Percentiles rank a stretch among this genome's conserved stretches.
These are phyloP conservation scores for Nesogale talazaci DNA, from an alignment of 2,113 vertebrate genomes.

Conservation along the genomic window DNA sequence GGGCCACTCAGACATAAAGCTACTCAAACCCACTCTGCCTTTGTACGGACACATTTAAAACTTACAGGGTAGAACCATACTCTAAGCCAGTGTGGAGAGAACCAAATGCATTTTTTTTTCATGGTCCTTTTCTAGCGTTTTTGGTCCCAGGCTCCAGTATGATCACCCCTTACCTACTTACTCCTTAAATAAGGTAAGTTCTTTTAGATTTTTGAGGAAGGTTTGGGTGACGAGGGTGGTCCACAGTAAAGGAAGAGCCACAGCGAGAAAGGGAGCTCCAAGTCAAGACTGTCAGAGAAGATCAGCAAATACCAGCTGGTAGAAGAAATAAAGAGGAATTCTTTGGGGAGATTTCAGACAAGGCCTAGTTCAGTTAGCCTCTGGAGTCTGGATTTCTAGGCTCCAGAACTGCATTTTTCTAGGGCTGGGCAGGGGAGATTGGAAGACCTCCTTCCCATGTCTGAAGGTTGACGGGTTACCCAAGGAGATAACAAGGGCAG, in stretches of 20 bases:
- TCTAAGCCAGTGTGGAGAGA: conserved; percentile 99
- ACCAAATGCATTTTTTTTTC: conserved; percentile 86
- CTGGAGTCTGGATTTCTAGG: not conserved
- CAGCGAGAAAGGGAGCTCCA: not conserved
- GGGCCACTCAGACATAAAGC: conserved; percentile 88
- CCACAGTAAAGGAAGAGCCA: not conserved
- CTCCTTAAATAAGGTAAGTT: conserved; percentile 50
- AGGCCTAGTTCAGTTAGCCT: not conserved
- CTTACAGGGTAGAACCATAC: conserved; percentile 97
- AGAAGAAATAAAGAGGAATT: not conserved
- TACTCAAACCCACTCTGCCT: conserved; percentile 90
- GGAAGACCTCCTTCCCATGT: not conserved
- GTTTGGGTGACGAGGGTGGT: not conserved
- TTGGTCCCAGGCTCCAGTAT: conserved; percentile 93
- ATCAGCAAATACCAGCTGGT: not conserved
- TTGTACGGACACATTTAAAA: conserved; percentile 94
- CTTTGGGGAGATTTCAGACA: not conserved
- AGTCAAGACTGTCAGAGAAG: not conserved
- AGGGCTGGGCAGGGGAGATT: conserved; percentile 13
- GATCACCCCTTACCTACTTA: conserved; percentile 88
- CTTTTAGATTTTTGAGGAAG: not conserved
- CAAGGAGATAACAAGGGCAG: not conserved
- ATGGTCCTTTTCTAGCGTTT: conserved; percentile 85
- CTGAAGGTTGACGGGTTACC: conserved; percentile 37
- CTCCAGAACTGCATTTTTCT: conserved; percentile 9